Conservation (phyloP, 2,113 vertebrate species). For the Glareola pratincola region DNA sequence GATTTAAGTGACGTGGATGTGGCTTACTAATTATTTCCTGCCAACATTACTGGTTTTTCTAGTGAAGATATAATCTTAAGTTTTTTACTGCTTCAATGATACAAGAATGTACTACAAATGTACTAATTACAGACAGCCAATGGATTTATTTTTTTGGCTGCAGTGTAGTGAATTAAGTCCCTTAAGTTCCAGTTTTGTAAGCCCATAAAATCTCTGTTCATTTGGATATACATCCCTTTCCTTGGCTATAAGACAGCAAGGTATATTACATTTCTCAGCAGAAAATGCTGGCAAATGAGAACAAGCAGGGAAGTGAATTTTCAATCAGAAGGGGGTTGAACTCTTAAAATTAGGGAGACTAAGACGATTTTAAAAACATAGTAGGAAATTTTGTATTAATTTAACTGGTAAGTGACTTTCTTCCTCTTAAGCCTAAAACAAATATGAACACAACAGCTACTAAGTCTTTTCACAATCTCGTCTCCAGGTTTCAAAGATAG, state of each 20-base stretch:
- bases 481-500: background rate
- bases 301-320: background rate
- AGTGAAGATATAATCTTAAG: background rate
- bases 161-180: background rate
- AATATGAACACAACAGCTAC: background rate
- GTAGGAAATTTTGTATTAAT: background rate
- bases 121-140: background rate
- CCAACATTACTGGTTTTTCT: background rate
- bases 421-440: background rate
- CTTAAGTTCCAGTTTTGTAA: background rate
- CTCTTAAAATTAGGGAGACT: background rate
- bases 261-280: background rate
- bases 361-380: background rate
- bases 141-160: background rate
- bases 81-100: background rate
- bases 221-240: background rate
- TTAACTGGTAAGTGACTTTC: background rate
- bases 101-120: background rate
- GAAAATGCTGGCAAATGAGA: background rate
- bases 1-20: background rate
- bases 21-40: background rate
- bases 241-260: background rate
- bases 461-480: background rate
- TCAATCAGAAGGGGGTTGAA: background rate
- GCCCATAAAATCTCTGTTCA: background rate